These are phyloP conservation scores for Atopsyche davidsoni DNA, from an alignment of 1,140 invertebrate species.

Conservation along the genomic window DNA sequence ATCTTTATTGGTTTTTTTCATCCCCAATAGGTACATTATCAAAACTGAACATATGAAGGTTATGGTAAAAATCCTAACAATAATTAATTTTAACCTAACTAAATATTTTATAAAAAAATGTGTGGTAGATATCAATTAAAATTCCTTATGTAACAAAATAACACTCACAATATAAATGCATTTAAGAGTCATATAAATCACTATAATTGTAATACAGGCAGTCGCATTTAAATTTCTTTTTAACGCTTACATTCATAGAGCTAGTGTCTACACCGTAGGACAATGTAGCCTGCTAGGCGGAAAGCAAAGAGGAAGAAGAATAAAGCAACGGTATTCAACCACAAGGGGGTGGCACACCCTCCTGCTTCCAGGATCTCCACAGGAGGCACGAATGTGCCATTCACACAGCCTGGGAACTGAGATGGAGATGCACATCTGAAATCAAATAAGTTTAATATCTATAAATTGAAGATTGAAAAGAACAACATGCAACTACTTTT, in stretches of 20 bases:
- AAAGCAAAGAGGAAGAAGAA: constrained; percentile 68
- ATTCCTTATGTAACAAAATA: too few relatives aligned
- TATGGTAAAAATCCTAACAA: too few relatives aligned
- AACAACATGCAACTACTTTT: too few relatives aligned
- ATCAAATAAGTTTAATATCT: constrained; percentile 18
- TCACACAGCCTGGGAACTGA: constrained; percentile 59
- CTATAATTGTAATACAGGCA: too few relatives aligned
- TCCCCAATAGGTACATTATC: too few relatives aligned
- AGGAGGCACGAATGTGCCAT: constrained; percentile 57
- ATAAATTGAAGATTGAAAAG: too few relatives aligned
- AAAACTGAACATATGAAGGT: too few relatives aligned
- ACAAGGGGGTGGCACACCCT: constrained; percentile 57
- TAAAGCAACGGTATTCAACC: constrained; percentile 72
- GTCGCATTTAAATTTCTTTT: too few relatives aligned
- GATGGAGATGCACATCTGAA: constrained; percentile 62
- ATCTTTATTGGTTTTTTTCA: too few relatives aligned
- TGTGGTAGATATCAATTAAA: too few relatives aligned
- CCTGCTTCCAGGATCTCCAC: constrained; percentile 63
- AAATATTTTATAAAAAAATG: constrained; percentile 1
- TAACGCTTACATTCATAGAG: too few relatives aligned
- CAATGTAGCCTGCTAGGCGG: constrained; percentile 67
- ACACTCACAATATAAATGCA: constrained; percentile 19
- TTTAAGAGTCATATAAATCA: too few relatives aligned
- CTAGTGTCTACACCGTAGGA: constrained; percentile 66
- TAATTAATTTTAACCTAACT: neutral